Conservation (phyloP, 2,888 invertebrate genomes). For the Drosophila borealis region DNA sequence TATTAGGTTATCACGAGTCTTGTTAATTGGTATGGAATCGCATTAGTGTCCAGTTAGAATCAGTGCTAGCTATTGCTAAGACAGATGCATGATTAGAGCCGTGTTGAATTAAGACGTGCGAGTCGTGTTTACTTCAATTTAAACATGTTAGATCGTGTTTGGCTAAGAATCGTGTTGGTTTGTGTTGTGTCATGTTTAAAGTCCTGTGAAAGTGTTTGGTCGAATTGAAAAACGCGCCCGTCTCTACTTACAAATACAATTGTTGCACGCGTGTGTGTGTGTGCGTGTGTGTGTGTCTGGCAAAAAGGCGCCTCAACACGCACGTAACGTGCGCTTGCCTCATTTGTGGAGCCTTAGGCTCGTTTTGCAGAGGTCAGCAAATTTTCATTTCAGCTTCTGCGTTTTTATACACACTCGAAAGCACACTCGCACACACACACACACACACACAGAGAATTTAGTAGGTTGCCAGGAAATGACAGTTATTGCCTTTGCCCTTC, state of each 20-base stretch:
- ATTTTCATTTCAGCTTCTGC: conserved; percentile 64
- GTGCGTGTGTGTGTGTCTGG: conserved; percentile 8
- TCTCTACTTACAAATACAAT: conserved; percentile 43
- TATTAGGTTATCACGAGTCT: too few relatives aligned
- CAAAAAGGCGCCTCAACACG: conserved; percentile 26
- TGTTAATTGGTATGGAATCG: too few relatives aligned
- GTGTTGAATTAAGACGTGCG: too few relatives aligned
- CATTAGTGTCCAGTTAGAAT: too few relatives aligned
- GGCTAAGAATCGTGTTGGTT: not conserved
- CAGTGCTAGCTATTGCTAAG: too few relatives aligned
- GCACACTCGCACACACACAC: conserved; percentile 9
- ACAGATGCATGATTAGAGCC: too few relatives aligned
- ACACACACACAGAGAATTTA: conserved; percentile 43
- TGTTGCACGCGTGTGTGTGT: conserved; percentile 53
- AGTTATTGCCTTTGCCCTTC: conserved; percentile 62
- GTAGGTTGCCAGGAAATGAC: conserved; percentile 75
- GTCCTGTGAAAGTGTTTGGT: too few relatives aligned
- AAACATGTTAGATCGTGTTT: too few relatives aligned
- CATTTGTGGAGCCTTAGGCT: conserved; percentile 58
- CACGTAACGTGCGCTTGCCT: conserved; percentile 48
- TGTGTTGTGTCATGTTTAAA: not conserved
- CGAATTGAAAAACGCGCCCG: conserved; percentile 1
- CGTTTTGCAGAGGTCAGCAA: conserved; percentile 68
- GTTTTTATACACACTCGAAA: conserved; percentile 33
- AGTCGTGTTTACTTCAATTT: too few relatives aligned